These are phyloP conservation scores for Aricia agestis DNA, from an alignment of 1,140 invertebrate species.

Conservation along the genomic window DNA sequence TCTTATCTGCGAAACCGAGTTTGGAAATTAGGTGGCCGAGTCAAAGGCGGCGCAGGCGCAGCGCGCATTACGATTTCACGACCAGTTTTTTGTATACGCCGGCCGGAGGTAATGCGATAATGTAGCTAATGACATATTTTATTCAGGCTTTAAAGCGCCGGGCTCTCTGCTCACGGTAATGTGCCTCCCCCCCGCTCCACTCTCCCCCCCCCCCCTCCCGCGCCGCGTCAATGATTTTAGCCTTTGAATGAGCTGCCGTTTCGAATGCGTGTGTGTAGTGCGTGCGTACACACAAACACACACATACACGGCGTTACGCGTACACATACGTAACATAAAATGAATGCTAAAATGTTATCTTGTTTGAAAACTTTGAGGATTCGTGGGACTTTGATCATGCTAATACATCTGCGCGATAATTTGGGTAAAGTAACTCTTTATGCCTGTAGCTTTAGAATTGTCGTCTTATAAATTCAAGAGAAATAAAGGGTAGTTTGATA, in stretches of 20 bases:
- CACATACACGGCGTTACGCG: constrained; percentile 19
- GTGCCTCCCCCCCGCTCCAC: constrained; percentile 39
- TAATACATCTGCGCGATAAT: background rate
- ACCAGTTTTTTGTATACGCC: constrained; percentile 51
- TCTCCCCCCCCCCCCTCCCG: constrained; percentile 39
- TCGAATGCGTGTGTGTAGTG: constrained; percentile 26
- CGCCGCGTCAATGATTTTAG: constrained; percentile 42
- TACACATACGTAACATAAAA: constrained; percentile 7
- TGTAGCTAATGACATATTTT: constrained; percentile 64
- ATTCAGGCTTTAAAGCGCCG: constrained; percentile 52
- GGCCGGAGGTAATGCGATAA: constrained; percentile 51
- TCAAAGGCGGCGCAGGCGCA: constrained; percentile 66
- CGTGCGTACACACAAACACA: constrained; percentile 14
- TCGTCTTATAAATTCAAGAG: too few relatives aligned
- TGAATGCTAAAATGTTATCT: background rate
- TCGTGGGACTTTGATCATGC: background rate
- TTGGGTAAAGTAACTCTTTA: background rate
- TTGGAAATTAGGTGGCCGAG: constrained; percentile 69
- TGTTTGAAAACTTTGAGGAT: constrained; percentile 1
- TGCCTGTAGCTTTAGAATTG: too few relatives aligned
- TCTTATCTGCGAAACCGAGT: constrained; percentile 70
- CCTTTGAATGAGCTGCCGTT: constrained; percentile 35
- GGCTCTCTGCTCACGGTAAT: constrained; percentile 43
- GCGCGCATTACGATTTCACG: constrained; percentile 60
- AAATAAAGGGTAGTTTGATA: too few relatives aligned